Base-by-base conservation (phyloP, 2,888 invertebrate genomes). In the Metopia argyrocephala region DNA sequence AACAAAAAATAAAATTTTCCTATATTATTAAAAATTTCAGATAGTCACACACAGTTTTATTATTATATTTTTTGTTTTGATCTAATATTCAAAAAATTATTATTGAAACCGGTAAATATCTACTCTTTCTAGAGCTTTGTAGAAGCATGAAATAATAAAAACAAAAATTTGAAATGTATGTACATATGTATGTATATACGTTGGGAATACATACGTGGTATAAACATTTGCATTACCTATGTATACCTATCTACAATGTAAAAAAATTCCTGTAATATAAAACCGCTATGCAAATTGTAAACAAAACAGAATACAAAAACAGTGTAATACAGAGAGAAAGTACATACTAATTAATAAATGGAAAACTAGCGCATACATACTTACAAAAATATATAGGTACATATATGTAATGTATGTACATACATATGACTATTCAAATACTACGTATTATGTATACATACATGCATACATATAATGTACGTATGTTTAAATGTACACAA, bases 61-160 rank as follows among this genome's bases (percentile, higher is more conserved):
- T 31, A 31, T n/a, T 52, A 65, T 50, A 52, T 12, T 50, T 50
- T 18, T n/a, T n/a, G n/a, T n/a, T n/a, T n/a, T n/a, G n/a, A n/a
- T n/a, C n/a, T n/a, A n/a, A n/a, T 54, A 56, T 12, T 46, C 46
- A 15, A 27, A 46, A 31, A 59, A 46, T 27, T 31, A 23, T 46
- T 50, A 28, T 20, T 15, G 18, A 64, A 65, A 48, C 65, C 56
- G 71, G 52, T 23, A 31, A 62, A 46, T 56, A 66, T 66, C 50
- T 59, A n/a, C n/a, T n/a, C n/a, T n/a, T n/a, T n/a, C n/a, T n/a
- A 65, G 18, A n/a, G 50, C 31, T 46, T 66, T 65, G 45, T 61
- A 65, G 46, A 25, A 50, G 15, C 9, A n/a, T n/a, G n/a, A n/a
- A n/a, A n/a, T n/a, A n/a, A n/a, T n/a, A n/a, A n/a, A n/a, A n/a